Percentiles rank a stretch among this genome's conserved stretches.
These are phyloP conservation scores for Leucophenga maculata DNA, from an alignment of 2,888 invertebrate species.

Conservation along the genomic window DNA sequence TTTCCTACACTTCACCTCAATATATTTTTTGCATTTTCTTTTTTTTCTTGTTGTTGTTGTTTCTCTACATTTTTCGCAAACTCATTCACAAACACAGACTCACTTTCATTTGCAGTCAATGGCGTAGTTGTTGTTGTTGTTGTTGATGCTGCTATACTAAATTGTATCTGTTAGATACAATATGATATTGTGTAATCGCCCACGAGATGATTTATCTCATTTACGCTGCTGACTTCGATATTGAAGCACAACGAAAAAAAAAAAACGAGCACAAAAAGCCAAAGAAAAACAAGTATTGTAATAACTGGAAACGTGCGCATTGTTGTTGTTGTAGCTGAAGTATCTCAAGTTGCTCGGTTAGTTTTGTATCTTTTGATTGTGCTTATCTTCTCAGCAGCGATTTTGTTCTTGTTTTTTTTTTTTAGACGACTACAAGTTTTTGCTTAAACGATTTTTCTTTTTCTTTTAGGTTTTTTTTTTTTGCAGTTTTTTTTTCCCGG, in stretches of 20 bases:
- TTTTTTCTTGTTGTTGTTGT: too few relatives aligned
- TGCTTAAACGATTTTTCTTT: too few relatives aligned
- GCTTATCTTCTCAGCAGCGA: background rate
- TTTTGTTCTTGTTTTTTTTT: background rate
- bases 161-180: slow-evolving; percentile 32
- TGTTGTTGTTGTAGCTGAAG: slow-evolving; percentile 10
- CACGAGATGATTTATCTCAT: slow-evolving; percentile 62
- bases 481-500: background rate
- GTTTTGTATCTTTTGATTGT: slow-evolving; percentile 16
- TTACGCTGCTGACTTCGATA: slow-evolving; percentile 57
- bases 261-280: slow-evolving; percentile 4
- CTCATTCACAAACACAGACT: slow-evolving; percentile 11
- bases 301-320: slow-evolving; percentile 45
- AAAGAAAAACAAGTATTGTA: slow-evolving; percentile 36
- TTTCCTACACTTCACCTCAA: slow-evolving; percentile 1
- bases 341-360: background rate
- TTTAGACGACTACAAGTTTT: background rate
- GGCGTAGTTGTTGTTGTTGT: slow-evolving; percentile 1
- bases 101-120: slow-evolving; percentile 6
- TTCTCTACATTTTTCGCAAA: slow-evolving; percentile 12
- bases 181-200: slow-evolving; percentile 60
- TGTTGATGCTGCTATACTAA: slow-evolving; percentile 15
- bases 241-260: slow-evolving; percentile 31
- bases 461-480: background rate
- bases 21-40: slow-evolving; percentile 28